Base-by-base conservation (phyloP, 2,797 vertebrate species). In the Cichlasoma orientale region DNA sequence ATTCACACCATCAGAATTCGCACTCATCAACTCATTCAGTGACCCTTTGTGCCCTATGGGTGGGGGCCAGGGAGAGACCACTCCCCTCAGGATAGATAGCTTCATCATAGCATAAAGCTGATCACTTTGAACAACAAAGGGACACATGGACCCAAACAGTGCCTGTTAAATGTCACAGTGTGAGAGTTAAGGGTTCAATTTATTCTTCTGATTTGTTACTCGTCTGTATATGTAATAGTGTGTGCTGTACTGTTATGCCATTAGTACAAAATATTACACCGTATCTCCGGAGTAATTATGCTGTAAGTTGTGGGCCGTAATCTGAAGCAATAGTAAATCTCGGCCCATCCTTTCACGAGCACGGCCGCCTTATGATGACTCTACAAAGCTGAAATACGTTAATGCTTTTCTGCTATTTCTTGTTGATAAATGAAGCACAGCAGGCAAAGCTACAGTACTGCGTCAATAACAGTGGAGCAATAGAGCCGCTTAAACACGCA, bases 401-500 rank as follows among this genome's bases (percentile, higher is more conserved):
- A 21, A 25, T 8, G 27, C 18, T 50, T 18, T 38, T 68, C 47
- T 18, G 68, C 58, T n/a, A 27, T 75, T 19, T 41, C 72, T n/a
- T 7, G 41, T 33, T 82, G 66, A 82, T 72, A 38, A 75, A 82
- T 63, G 54, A 68, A 53, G 56, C 57, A 54, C 21, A 50, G 44
- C 44, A 50, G 63, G 41, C 38, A 57, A 56, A 80, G 52, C 72
- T 74, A 36, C 36, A 36, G 36, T 36, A 54, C 74, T 74, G 75
- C 56, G 69, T 68, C 53, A 74, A 78, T 59, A 75, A 55, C 44
- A 44, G 53, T n/a, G 23, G 27, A 44, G 53, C 16, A 41, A 50
- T 29, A 16, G 25, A 23, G 75, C 47, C 59, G 56, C 69, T 72
- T 53, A 58, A 57, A 84, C 23, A 38, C 38, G 77, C 74, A 68